Evolutionary conservation across 2,888 invertebrate species (phyloP).

Genomic region (Ormyrus thymus): DNA sequence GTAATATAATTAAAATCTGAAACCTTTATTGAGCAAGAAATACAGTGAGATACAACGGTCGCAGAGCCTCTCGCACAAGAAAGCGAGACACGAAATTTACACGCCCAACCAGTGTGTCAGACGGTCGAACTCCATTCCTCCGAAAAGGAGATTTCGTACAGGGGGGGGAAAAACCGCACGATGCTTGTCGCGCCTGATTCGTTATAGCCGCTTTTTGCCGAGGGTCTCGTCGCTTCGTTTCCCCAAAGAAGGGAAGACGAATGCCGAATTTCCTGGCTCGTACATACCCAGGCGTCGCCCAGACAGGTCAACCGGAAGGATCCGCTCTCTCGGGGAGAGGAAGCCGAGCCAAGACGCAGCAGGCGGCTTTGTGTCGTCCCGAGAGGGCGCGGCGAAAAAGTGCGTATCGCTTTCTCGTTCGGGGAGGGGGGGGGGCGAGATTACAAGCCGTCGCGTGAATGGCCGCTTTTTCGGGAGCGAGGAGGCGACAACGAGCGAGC

Average conservation of each 20-base stretch:
- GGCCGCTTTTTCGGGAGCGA: constrained; percentile 39
- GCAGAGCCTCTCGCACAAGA: too few relatives aligned
- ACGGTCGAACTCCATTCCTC: too few relatives aligned
- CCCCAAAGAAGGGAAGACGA: constrained; percentile 1
- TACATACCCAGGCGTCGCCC: neutral
- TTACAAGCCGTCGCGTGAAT: constrained; percentile 55
- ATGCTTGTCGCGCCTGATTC: constrained; percentile 3
- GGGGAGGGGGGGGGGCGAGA: constrained; percentile 21
- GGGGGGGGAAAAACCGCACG: constrained; percentile 11
- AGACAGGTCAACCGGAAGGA: constrained; percentile 52
- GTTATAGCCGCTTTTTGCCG: constrained; percentile 2
- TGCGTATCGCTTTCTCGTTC: constrained; percentile 42
- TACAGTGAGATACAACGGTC: too few relatives aligned
- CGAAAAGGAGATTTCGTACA: neutral
- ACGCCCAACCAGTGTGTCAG: neutral
- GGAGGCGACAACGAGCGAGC: neutral
- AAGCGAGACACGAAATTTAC: neutral
- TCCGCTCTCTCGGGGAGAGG: constrained; percentile 35
- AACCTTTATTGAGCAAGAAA: too few relatives aligned
- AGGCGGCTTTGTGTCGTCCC: constrained; percentile 37
- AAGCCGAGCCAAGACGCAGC: constrained; percentile 14
- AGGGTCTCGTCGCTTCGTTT: neutral
- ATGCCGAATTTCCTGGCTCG: constrained; percentile 21
- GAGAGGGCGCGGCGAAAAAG: constrained; percentile 43
- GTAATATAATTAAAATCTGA: too few relatives aligned